phyloP scores from a whole-genome alignment of 2,113 vertebrate genomes.

The Gobiocypris rarus region DNA sequence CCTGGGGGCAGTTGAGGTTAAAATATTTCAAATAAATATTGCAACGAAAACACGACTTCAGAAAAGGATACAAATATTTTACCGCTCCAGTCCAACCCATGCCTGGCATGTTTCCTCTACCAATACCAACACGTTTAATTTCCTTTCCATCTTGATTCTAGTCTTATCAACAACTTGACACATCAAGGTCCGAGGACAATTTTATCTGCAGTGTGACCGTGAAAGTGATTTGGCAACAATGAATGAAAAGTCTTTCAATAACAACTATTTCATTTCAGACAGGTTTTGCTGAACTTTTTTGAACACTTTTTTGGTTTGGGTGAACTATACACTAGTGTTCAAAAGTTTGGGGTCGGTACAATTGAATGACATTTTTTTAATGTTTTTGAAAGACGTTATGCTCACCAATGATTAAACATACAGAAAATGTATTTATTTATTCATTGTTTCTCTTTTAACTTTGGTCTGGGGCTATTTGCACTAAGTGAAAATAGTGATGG shows the following conservation, averaged over 20 bases:
- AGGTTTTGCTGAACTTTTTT: background rate
- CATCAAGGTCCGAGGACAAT: background rate
- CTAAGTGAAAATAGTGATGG: too few species aligned
- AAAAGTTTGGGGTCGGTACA: too few species aligned
- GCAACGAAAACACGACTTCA: background rate
- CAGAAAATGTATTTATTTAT: too few species aligned
- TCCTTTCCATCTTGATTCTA: background rate
- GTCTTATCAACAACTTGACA: slow-evolving; percentile 18
- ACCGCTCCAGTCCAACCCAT: background rate
- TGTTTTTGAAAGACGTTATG: too few species aligned
- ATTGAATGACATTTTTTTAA: too few species aligned
- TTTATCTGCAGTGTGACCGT: background rate
- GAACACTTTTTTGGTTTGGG: background rate
- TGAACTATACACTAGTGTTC: too few species aligned
- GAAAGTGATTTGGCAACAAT: slow-evolving; percentile 34
- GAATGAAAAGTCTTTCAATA: background rate
- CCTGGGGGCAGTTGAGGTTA: slow-evolving; percentile 14
- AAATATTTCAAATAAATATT: slow-evolving; percentile 10
- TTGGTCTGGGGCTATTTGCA: too few species aligned
- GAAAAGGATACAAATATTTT: background rate
- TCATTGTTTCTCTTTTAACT: too few species aligned
- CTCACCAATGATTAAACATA: too few species aligned
- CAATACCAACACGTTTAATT: slow-evolving; percentile 25
- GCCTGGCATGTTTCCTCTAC: slow-evolving; percentile 13
- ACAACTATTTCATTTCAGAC: slow-evolving; percentile 19